phyloP scores from a whole-genome alignment of 2,888 invertebrate genomes.

The Mallateleia sp. region DNA sequence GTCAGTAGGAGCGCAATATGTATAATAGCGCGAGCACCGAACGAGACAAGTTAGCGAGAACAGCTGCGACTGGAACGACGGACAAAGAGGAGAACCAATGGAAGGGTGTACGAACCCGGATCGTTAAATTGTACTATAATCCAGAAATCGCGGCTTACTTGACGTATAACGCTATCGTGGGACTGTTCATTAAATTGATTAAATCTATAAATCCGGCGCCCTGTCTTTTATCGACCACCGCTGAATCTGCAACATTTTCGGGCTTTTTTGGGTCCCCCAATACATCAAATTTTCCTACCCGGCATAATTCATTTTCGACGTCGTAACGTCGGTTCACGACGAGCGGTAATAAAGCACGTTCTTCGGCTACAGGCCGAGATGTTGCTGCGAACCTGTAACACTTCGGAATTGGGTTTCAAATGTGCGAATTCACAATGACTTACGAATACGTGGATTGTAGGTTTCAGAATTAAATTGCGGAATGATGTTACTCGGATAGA shows the following conservation, averaged over 20 bases:
- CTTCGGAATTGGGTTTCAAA: not conserved
- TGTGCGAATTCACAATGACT: not conserved
- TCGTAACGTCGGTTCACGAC: too few species aligned
- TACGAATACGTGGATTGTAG: not conserved
- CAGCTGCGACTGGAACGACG: constrained; percentile 64
- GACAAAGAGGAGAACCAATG: constrained; percentile 51
- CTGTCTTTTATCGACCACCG: not conserved
- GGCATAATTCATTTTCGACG: too few species aligned
- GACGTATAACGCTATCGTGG: constrained; percentile 48
- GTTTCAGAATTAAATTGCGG: not conserved
- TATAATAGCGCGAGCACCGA: constrained; percentile 67
- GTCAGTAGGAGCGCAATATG: constrained; percentile 66
- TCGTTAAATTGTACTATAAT: constrained; percentile 71
- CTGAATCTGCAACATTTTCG: constrained; percentile 3
- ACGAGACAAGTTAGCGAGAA: constrained; percentile 64
- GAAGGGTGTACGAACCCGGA: constrained; percentile 49
- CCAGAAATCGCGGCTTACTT: constrained; percentile 64
- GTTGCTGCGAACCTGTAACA: not conserved
- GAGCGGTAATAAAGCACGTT: too few species aligned
- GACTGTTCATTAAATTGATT: constrained; percentile 66
- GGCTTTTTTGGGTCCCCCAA: not conserved
- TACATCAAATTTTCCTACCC: too few species aligned
- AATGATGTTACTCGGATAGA: not conserved
- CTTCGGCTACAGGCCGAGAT: not conserved
- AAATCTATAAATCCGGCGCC: constrained; percentile 56